Base-by-base conservation (phyloP, 92 coral and sea anemone genomes). In the Epizoanthus scotinus region DNA sequence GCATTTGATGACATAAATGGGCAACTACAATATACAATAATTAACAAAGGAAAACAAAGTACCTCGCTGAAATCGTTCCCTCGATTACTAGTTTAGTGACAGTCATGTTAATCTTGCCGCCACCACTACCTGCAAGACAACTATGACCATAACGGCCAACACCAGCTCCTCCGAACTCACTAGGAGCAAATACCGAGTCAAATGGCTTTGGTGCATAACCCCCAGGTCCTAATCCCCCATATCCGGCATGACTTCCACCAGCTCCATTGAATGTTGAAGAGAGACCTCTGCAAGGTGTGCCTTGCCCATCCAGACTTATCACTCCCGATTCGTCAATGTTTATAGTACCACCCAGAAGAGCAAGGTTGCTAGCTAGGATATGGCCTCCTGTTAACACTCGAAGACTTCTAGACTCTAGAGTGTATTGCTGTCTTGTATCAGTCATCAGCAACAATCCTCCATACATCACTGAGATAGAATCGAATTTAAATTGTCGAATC, bases 21-120 rank as follows among this genome's bases (percentile, higher is more conserved):
- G 44, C 18, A 2, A 26, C 10, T 20, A 18, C 8, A 38, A 2
- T 19, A 36, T 12, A 17, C 24, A n/a, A 3, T 36, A 18, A 15
- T 18, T 21, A 67, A 38, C 12, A 67, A 38, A 21, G 15, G 10
- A 9, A 47, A 22, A 27, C 34, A 0, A 47, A 54, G 17, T 79
- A 89, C 92, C 89, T 89, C 29, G 87, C 81, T 19, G 89, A 79
- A 49, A 89, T 89, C 18, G 82, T 80, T 20, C 92, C 92, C 26
- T 89, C 67, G 77, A 79, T 66, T 26, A 53, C 26, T 26, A 89
- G 60, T 61, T 40, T 78, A 3, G 75, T 63, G 29, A 71, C 79
- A 13, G 87, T 70, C 65, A 81, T 78, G 71, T 85, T 86, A 27
- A 85, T 56, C 10, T 38, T 83, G 25, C 92, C 92, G 64, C 92